Percentiles rank a stretch among this genome's conserved stretches.
phyloP scores from a whole-genome alignment of 1,140 invertebrate genomes.

The Platorchestia sp. region DNA sequence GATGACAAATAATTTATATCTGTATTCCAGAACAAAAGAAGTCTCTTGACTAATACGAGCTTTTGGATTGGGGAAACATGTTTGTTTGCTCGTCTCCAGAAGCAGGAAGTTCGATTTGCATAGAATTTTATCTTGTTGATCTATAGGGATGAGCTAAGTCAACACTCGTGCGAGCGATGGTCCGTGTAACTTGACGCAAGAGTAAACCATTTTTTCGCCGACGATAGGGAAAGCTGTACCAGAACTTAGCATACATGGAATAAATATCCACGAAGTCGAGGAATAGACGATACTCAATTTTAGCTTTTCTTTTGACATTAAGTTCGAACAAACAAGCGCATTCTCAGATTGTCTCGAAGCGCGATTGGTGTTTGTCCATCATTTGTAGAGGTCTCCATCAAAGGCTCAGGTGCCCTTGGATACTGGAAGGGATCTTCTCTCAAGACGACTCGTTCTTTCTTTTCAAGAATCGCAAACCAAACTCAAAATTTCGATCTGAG shows the following conservation, averaged over 20 bases:
- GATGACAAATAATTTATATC: background rate
- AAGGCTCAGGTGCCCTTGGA: background rate
- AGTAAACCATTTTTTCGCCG: background rate
- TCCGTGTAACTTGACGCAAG: background rate
- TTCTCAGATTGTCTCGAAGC: background rate
- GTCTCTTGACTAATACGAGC: background rate
- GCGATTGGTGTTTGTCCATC: background rate
- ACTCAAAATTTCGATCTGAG: background rate
- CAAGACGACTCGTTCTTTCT: background rate
- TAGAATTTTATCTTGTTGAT: background rate
- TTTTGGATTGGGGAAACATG: background rate
- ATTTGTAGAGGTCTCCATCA: background rate
- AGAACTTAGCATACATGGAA: background rate
- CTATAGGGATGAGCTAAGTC: background rate
- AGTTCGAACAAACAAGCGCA: background rate
- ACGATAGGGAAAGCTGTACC: background rate
- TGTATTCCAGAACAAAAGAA: background rate
- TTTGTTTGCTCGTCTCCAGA: background rate
- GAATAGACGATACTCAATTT: background rate
- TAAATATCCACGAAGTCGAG: background rate
- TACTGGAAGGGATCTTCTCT: background rate
- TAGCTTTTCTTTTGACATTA: background rate
- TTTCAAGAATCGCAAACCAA: background rate
- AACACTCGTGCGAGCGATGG: background rate
- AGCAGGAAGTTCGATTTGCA: no score